phyloP scores from a whole-genome alignment of 2,888 invertebrate species.

The Eupeodes luniger region DNA sequence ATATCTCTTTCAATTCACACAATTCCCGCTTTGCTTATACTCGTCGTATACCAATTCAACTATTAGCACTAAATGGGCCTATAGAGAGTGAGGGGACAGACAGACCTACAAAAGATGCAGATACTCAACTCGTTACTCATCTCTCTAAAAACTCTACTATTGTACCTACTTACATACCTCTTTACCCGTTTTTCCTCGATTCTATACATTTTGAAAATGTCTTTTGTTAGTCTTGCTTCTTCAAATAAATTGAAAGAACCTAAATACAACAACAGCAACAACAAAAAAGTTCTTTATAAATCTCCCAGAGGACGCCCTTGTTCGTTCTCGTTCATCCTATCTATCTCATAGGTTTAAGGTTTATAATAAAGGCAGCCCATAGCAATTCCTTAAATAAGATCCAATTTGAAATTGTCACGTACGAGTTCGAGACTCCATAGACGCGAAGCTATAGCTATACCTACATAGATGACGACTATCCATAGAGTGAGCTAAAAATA shows the following conservation, averaged over 20 bases:
- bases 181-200: neutral
- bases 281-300: slow-evolving; percentile 14
- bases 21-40: neutral
- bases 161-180: neutral
- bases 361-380: slow-evolving; percentile 25
- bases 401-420: slow-evolving; percentile 74
- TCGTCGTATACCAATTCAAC: slow-evolving; percentile 3
- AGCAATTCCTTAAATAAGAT: slow-evolving; percentile 65
- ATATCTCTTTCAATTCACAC: slow-evolving; percentile 50
- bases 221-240: slow-evolving; percentile 24
- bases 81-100: neutral
- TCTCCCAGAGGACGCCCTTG: slow-evolving; percentile 34
- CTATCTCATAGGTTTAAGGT: too few species aligned
- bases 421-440: slow-evolving; percentile 50
- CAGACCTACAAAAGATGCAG: slow-evolving; percentile 28
- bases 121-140: slow-evolving; percentile 28
- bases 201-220: neutral
- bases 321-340: slow-evolving; percentile 18
- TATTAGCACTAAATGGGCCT: slow-evolving; percentile 50
- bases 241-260: slow-evolving; percentile 2
- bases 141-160: neutral
- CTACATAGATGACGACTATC: neutral
- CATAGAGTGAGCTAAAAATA: slow-evolving; percentile 19
- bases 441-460: neutral
- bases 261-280: neutral